A percentile compares a stretch with the other conserved stretches of the same genome.
These are phyloP conservation scores for Cephonodes hylas DNA, from an alignment of 2,888 invertebrate genomes.

Conservation along the genomic window DNA sequence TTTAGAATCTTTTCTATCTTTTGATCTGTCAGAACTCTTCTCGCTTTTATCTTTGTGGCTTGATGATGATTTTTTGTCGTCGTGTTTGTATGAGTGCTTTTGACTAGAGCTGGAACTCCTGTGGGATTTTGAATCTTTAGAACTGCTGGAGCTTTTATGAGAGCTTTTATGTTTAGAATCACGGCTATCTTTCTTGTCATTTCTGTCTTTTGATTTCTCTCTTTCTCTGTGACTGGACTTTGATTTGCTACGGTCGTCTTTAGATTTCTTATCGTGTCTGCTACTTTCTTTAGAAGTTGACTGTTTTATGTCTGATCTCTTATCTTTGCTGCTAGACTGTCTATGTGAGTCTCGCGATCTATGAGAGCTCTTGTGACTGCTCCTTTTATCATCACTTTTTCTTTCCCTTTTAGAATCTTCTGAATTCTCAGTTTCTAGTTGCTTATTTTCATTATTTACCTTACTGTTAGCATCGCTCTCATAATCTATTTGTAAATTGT, in stretches of 20 bases:
- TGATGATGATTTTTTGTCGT: slow-evolving; percentile 62
- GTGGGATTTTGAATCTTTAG: slow-evolving; percentile 62
- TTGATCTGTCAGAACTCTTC: slow-evolving; percentile 49
- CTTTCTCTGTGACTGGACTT: slow-evolving; percentile 60
- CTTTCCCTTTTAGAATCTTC: slow-evolving; percentile 60
- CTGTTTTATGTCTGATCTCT: slow-evolving; percentile 62
- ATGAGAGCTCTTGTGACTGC: slow-evolving; percentile 63
- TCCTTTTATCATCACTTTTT: slow-evolving; percentile 59
- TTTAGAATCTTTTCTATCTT: slow-evolving; percentile 52
- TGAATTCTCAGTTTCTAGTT: slow-evolving; percentile 55
- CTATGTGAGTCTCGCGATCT: slow-evolving; percentile 66
- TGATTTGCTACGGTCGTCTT: slow-evolving; percentile 61
- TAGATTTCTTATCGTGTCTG: slow-evolving; percentile 63
- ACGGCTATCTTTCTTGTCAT: slow-evolving; percentile 61
- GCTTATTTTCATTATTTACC: slow-evolving; percentile 57
- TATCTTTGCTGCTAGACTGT: slow-evolving; percentile 69
- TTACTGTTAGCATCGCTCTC: slow-evolving; percentile 76
- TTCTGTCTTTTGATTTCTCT: slow-evolving; percentile 55
- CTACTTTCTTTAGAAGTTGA: slow-evolving; percentile 63
- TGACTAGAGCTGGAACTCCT: slow-evolving; percentile 60
- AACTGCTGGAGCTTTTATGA: slow-evolving; percentile 60
- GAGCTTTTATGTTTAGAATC: slow-evolving; percentile 68
- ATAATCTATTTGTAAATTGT: slow-evolving; percentile 70
- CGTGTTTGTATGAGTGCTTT: slow-evolving; percentile 57
- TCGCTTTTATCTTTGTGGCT: slow-evolving; percentile 59